phyloP scores from a whole-genome alignment of 2,888 invertebrate species.

The Sphecodes monilicornis region DNA sequence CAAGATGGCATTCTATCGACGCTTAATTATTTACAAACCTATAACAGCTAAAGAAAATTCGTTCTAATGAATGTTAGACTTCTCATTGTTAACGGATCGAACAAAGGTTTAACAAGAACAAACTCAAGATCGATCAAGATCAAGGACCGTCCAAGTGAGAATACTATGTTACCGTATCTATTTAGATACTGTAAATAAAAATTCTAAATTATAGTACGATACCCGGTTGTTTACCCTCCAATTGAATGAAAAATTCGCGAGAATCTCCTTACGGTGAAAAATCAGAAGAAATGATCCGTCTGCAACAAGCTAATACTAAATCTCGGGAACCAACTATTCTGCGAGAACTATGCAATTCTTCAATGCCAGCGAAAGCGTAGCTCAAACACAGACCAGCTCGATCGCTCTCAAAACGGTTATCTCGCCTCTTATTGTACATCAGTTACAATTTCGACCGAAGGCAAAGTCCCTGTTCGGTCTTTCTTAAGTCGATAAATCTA shows the following conservation, averaged over 20 bases:
- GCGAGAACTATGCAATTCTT: constrained; percentile 29
- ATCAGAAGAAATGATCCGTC: not conserved
- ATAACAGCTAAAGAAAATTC: not conserved
- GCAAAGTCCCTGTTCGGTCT: constrained; percentile 26
- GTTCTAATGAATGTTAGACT: not conserved
- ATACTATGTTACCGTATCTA: not conserved
- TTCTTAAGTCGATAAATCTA: constrained; percentile 51
- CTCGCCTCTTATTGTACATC: constrained; percentile 54
- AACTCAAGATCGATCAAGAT: not conserved
- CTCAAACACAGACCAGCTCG: constrained; percentile 17
- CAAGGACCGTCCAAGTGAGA: not conserved
- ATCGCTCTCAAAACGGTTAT: constrained; percentile 15
- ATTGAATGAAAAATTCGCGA: not conserved
- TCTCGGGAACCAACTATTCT: not conserved
- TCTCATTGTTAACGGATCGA: not conserved
- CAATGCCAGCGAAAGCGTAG: constrained; percentile 58
- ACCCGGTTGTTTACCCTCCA: not conserved
- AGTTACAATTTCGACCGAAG: constrained; percentile 43
- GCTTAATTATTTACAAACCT: not conserved
- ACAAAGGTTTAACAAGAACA: not conserved
- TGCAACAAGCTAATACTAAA: constrained; percentile 19
- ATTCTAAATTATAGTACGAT: not conserved
- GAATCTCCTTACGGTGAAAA: not conserved
- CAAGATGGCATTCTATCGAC: not conserved
- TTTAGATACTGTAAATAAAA: not conserved